Evolutionary conservation across 2,113 vertebrate species (phyloP), one percentile per base, ranked within the genome.

Genomic region (Hippocampus comes): DNA sequence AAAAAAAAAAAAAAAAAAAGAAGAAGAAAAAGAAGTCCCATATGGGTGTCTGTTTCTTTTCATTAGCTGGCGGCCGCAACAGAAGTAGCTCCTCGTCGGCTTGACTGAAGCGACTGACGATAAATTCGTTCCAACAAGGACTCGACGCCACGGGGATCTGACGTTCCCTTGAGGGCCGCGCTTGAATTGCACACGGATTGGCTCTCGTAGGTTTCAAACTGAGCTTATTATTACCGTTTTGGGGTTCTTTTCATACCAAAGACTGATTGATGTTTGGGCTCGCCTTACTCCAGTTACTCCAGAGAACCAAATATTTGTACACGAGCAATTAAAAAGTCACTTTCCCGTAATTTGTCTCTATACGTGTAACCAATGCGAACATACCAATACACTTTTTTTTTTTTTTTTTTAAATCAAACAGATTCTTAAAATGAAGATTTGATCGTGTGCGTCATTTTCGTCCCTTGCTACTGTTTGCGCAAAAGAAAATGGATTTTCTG

Each of bases 31-130:
- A 67, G 65, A 42, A 82, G 80, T 84, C 89, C 90, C 92, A 92
- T 93, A 91, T 93, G 92, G 84, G 90, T 87, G 81, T 87, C 81
- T 90, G 86, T 90, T 89, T 89, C 85, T 91, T 87, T 92, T 92
- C 87, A 90, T 93, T 92, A 90, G 84, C 82, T 89, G 73, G 71
- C 82, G 86, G 85, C 42, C 60, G 59, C 87, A 91, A 91, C 89
- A 92, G 88, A 92, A 89, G 91, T 80, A 83, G 67, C 77, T 77
- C 80, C 78, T 83, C 77, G 76, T 86, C 84, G 78, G 82, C 84
- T 83, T 86, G 88, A 90, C 87, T 87, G 84, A 89, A 86, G 90
- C 84, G 55, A 85, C 84, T 83, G 86, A 86, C 80, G 79, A 77
- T 86, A 78, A 77, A 86, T 79, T 87, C 81, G 85, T 87, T 84